Conservation (phyloP, 2,113 vertebrate species). For the Heliornis fulica region DNA sequence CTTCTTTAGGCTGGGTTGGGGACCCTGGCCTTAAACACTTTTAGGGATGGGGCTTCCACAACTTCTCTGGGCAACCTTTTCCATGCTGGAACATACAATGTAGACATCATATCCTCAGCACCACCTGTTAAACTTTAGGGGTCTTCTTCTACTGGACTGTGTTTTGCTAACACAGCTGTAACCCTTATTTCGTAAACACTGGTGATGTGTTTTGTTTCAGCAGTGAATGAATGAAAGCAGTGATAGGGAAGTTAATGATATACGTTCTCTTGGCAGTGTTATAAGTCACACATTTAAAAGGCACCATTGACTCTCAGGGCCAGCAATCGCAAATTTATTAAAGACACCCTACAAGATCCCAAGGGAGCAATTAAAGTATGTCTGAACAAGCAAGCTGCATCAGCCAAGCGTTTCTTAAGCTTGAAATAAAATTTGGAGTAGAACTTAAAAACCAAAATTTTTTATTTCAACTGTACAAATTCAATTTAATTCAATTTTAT, state of each 20-base stretch:
- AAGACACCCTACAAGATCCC: background rate
- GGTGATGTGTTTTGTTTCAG: background rate
- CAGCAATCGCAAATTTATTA: background rate
- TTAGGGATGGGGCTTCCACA: too few species aligned
- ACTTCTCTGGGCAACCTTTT: too few species aligned
- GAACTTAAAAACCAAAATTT: background rate
- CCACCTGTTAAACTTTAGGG: background rate
- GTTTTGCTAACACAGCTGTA: background rate
- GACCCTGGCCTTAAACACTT: too few species aligned
- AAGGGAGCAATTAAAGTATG: background rate
- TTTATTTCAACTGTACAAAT: background rate
- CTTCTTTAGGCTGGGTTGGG: too few species aligned
- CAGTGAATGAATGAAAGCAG: background rate
- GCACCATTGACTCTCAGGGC: background rate
- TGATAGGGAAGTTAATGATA: background rate
- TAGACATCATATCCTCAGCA: background rate
- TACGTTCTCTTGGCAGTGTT: background rate
- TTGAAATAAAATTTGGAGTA: background rate
- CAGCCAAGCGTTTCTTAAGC: background rate
- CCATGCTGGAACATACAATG: too few species aligned
- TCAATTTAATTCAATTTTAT: background rate
- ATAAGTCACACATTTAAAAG: constrained; percentile 37
- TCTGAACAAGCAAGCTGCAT: background rate
- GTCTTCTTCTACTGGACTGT: background rate
- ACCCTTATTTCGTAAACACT: background rate